These are phyloP conservation scores for Drosophila helvetica DNA, from an alignment of 2,888 invertebrate species.

Conservation along the genomic window DNA sequence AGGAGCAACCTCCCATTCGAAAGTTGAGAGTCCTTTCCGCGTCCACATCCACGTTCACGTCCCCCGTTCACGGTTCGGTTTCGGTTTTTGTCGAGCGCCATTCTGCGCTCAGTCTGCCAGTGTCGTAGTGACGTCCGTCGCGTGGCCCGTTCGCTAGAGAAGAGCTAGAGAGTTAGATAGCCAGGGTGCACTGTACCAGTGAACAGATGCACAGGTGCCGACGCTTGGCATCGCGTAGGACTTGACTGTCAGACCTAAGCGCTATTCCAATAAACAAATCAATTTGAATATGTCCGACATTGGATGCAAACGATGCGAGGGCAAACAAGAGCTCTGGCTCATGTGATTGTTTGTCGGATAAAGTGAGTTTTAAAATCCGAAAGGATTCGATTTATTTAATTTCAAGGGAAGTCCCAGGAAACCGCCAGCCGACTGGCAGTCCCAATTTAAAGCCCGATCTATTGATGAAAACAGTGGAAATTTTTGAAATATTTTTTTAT, in stretches of 20 bases:
- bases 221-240: neutral
- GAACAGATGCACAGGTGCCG: neutral
- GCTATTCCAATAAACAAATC: constrained; percentile 31
- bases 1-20: constrained; percentile 32
- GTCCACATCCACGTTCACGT: constrained; percentile 4
- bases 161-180: neutral
- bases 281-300: constrained; percentile 29
- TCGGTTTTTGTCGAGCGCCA: constrained; percentile 17
- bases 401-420: neutral
- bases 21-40: constrained; percentile 6
- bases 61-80: constrained; percentile 8
- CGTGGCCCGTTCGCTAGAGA: neutral
- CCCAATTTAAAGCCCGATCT: neutral
- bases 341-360: constrained; percentile 25
- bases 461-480: neutral
- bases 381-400: neutral
- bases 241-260: neutral
- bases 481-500: too few species aligned
- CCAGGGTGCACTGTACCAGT: neutral
- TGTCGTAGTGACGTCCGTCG: constrained; percentile 3
- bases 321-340: constrained; percentile 23
- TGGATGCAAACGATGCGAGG: constrained; percentile 22
- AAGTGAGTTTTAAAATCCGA: neutral
- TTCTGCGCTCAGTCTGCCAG: constrained; percentile 1
- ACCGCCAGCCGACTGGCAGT: too few species aligned